Percentiles rank a stretch among this genome's conserved stretches.
These are phyloP conservation scores for Acleris sparsana DNA, from an alignment of 2,888 invertebrate species.

Conservation along the genomic window DNA sequence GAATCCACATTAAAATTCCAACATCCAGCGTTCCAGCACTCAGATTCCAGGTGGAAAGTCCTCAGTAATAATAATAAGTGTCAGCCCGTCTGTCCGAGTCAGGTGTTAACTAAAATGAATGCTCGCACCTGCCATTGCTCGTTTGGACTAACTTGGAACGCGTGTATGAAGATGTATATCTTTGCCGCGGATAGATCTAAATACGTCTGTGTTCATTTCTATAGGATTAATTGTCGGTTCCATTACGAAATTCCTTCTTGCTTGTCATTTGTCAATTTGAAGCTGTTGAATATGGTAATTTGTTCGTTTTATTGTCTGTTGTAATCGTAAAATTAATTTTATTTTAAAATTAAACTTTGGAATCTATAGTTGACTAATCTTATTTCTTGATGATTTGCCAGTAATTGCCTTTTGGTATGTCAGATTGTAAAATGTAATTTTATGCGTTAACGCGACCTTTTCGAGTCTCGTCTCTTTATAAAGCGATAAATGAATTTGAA, in stretches of 20 bases:
- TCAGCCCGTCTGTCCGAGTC: constrained; percentile 43
- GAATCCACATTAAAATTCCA: constrained; percentile 16
- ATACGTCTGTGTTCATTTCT: constrained; percentile 46
- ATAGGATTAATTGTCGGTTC: constrained; percentile 15
- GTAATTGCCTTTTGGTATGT: background rate
- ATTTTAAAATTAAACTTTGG: too few species aligned
- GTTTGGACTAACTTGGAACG: constrained; percentile 40
- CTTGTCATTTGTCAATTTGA: constrained; percentile 11
- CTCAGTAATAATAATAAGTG: constrained; percentile 19
- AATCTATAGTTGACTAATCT: background rate
- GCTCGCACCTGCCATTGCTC: constrained; percentile 51
- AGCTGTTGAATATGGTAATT: constrained; percentile 25
- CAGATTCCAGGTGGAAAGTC: constrained; percentile 24
- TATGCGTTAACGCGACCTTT: too few species aligned
- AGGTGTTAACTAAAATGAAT: constrained; percentile 58
- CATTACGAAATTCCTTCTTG: constrained; percentile 16
- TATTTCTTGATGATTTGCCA: background rate
- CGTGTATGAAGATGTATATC: constrained; percentile 34
- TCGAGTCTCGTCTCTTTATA: too few species aligned
- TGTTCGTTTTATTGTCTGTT: constrained; percentile 20
- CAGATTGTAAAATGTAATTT: too few species aligned
- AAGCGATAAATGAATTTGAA: too few species aligned
- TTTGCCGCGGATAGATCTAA: constrained; percentile 45
- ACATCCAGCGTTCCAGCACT: constrained; percentile 10
- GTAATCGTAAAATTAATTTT: constrained; percentile 11